phyloP scores from a whole-genome alignment of 2,888 invertebrate genomes.

The Cremastinae sp. region DNA sequence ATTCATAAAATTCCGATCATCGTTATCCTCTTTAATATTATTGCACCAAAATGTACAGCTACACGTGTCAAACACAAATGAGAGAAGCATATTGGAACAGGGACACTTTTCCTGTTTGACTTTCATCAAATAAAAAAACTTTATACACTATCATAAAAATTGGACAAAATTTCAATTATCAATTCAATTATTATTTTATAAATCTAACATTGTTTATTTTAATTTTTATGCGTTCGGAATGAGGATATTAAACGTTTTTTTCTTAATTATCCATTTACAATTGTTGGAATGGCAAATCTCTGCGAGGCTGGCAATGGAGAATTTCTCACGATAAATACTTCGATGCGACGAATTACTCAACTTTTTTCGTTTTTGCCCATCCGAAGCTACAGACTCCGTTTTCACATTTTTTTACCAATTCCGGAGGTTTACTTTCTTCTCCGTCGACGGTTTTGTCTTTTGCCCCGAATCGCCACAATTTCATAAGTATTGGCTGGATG shows the following conservation, averaged over 20 bases:
- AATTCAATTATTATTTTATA: background rate
- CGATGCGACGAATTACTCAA: conserved; percentile 61
- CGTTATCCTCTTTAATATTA: conserved; percentile 9
- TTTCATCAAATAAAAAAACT: conserved; percentile 61
- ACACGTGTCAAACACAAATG: conserved; percentile 35
- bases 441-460: conserved; percentile 78
- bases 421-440: conserved; percentile 66
- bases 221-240: conserved; percentile 28
- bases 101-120: conserved; percentile 30
- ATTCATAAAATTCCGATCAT: background rate
- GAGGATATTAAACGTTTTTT: background rate
- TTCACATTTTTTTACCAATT: conserved; percentile 75
- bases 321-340: background rate
- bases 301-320: background rate
- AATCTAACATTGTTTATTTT: conserved; percentile 12
- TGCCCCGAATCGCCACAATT: conserved; percentile 91
- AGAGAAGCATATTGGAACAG: conserved; percentile 16
- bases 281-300: background rate
- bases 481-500: conserved; percentile 89
- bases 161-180: conserved; percentile 15
- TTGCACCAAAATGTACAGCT: conserved; percentile 43
- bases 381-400: conserved; percentile 75
- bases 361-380: conserved; percentile 70
- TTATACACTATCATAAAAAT: conserved; percentile 65
- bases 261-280: background rate